Conservation (phyloP, 1,140 invertebrate genomes). For the Nomia melanderi region DNA sequence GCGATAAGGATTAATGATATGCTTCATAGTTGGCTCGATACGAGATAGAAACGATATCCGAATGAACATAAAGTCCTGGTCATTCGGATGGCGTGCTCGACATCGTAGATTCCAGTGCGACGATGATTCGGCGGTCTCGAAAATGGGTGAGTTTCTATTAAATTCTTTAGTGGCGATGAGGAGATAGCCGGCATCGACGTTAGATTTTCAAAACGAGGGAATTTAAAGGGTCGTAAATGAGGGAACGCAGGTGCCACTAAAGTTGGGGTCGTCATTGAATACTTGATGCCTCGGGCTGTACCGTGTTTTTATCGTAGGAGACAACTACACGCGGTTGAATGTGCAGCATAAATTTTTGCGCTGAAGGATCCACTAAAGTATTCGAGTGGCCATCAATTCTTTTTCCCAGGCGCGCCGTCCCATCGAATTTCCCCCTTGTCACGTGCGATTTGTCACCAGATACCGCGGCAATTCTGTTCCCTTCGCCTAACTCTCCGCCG, state of each 20-base stretch:
- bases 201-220: not conserved
- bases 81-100: no score
- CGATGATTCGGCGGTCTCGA: not conserved
- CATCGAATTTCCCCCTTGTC: conserved; percentile 3
- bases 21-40: no score
- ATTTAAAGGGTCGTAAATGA: not conserved
- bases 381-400: conserved; percentile 8
- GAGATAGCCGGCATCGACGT: not conserved
- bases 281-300: not conserved
- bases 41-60: no score
- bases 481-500: not conserved
- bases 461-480: not conserved
- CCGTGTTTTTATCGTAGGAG: not conserved
- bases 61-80: no score
- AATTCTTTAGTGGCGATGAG: not conserved
- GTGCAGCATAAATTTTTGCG: not conserved
- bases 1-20: no score
- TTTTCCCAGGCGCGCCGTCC: not conserved
- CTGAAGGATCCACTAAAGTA: conserved; percentile 3
- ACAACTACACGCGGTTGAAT: not conserved
- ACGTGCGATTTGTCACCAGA: conserved; percentile 6
- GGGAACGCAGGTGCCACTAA: not conserved
- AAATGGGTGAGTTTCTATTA: not conserved
- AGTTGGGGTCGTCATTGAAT: not conserved
- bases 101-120: not conserved